Evolutionary conservation across 2,888 invertebrate genomes (phyloP), one percentile per base, ranked within the genome.

Genomic region (Allacma fusca): DNA sequence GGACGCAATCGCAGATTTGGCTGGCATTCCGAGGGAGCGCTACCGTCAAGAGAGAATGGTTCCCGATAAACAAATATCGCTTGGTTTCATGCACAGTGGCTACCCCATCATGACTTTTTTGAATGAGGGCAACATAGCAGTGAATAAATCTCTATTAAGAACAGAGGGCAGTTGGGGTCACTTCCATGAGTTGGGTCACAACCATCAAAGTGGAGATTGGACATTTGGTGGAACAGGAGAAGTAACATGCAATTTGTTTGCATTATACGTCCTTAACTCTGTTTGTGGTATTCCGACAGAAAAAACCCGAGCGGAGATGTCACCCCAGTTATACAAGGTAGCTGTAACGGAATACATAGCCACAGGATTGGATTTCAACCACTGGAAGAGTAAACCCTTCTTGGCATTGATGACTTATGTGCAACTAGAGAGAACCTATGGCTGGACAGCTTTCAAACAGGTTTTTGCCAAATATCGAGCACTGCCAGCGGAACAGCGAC

Each of bases 161-260:
- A 71, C 9, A 1, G 69, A 72, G 21, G 72, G 70, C 0, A 75
- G 72, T 19, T 79, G 79, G 79, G 79, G 79, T 16, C 76, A 78
- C 64, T 78, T 71, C 62, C 79, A 79, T 65, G 79, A 79, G 28
- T 26, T 79, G 13, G 77, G 79, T 9, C 79, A 79, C 21, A 79
- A 79, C 40, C 79, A 79, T 44, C 79, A 79, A 73, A 23, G 72
- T n/a, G 24, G 34, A 0, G 62, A 26, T 19, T 79, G 79, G 79
- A 79, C 72, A 5, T 79, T 75, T 64, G 43, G 5, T 0, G 78
- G 75, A 1, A 75, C 76, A 1, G 73, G 69, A 12, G 79, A 79
- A 69, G 73, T 78, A 5, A 76, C 78, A 0, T 78, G 77, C 40
- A 79, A 79, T 73, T 23, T 79, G 13, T 78, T 79, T 62, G 77